These are phyloP conservation scores for Drosophila baimaii DNA, from an alignment of 1,140 invertebrate genomes.

Conservation along the genomic window DNA sequence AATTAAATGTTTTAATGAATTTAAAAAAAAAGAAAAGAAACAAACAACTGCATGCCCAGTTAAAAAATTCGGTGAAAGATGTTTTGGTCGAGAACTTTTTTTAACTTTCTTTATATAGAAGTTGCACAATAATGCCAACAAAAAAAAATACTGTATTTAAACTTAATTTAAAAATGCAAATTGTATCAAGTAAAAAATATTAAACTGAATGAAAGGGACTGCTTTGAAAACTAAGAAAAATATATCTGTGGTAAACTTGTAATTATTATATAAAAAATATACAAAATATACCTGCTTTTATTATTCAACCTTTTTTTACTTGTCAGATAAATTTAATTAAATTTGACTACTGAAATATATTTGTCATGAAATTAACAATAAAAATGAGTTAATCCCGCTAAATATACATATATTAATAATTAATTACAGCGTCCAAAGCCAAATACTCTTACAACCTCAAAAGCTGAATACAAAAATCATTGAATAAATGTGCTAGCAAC, in stretches of 20 bases:
- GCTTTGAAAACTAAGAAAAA: background rate
- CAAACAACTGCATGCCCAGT: slow-evolving; percentile 15
- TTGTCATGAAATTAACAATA: background rate
- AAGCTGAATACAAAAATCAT: no score
- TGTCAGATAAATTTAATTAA: background rate
- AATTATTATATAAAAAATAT: background rate
- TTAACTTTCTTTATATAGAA: background rate
- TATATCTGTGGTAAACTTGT: background rate
- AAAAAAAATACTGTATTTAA: no score
- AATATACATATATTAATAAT: no score
- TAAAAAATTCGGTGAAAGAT: background rate
- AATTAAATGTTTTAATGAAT: slow-evolving; percentile 23
- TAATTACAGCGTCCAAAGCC: no score
- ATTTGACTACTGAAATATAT: background rate
- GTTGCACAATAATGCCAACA: background rate
- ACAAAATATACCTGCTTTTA: background rate
- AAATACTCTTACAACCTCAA: no score
- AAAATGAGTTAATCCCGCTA: no score
- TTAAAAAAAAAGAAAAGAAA: background rate
- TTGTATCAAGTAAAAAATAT: background rate
- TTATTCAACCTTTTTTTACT: background rate
- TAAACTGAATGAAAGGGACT: background rate
- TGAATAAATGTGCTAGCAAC: slow-evolving; percentile 41
- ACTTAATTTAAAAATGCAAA: background rate
- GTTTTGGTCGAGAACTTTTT: background rate